Conservation (phyloP, 2,113 vertebrate genomes). For the Cryptomyrus ogoouensis region DNA sequence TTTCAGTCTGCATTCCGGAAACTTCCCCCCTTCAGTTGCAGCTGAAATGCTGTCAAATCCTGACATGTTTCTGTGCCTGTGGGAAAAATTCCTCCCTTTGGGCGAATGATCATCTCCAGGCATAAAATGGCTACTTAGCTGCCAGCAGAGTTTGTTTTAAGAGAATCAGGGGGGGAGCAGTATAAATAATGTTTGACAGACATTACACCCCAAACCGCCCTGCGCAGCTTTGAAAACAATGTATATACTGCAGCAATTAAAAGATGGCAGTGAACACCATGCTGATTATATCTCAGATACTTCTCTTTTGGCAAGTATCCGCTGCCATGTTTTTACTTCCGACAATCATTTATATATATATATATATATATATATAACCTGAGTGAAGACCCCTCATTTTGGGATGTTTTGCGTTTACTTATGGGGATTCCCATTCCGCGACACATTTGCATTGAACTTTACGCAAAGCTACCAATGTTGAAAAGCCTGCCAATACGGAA, state of each 20-base stretch:
- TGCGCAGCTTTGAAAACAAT: not conserved
- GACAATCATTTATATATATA: not conserved
- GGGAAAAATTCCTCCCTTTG: not conserved
- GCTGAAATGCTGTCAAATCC: not conserved
- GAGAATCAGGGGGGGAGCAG: not conserved
- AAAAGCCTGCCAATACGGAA: not conserved
- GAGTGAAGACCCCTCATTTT: not conserved
- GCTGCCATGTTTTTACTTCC: not conserved
- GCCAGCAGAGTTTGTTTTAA: not conserved
- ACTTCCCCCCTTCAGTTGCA: not conserved
- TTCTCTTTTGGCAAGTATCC: not conserved
- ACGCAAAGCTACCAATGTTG: not conserved
- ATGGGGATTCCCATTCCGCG: not conserved
- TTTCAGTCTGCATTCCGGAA: not conserved
- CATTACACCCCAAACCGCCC: not conserved
- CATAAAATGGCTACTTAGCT: not conserved
- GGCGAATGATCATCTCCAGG: not conserved
- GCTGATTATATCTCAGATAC: not conserved
- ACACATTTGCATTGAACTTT: slow-evolving; percentile 1
- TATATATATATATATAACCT: not conserved
- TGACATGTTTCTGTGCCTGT: not conserved
- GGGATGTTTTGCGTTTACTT: not conserved
- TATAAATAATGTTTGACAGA: not conserved
- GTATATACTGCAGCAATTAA: not conserved
- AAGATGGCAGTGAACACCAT: not conserved